Base-by-base conservation (phyloP, 1,140 invertebrate species). In the Habropoda laboriosa region DNA sequence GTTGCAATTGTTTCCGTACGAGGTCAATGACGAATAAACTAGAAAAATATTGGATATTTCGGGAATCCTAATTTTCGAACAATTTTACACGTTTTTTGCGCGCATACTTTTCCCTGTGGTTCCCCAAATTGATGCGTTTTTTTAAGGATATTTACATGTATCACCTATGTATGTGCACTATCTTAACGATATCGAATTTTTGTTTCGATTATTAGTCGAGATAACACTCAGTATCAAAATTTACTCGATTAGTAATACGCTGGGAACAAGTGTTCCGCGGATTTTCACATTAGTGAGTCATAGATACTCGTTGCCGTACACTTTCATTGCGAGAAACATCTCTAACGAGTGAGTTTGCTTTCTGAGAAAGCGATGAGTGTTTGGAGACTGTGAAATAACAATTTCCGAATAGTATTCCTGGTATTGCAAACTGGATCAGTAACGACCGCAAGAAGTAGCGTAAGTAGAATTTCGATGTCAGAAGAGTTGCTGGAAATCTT, bases 221-320 rank as follows among this genome's bases (percentile, higher is more conserved):
- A n/a, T n/a, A n/a, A n/a, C n/a, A n/a, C n/a, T n/a, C n/a, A n/a
- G n/a, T n/a, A n/a, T n/a, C n/a, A n/a, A n/a, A n/a, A n/a, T n/a
- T n/a, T n/a, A n/a, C n/a, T n/a, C n/a, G n/a, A n/a, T n/a, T n/a
- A n/a, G n/a, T n/a, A n/a, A n/a, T n/a, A n/a, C n/a, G n/a, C n/a
- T n/a, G n/a, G n/a, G n/a, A n/a, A 27, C 0, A 10, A 0, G 8
- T 27, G 53, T 16, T 27, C 1, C 3, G 12, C 18, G 57, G 12
- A 12, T n/a, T n/a, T n/a, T n/a, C n/a, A n/a, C 27, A 35, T 68
- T 68, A 68, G 35, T 68, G 66, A 68, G 6, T 68, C 66, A 68
- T 10, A 24, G 35, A 27, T 27, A 32, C 1, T 12, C 32, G 1
- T 24, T 51, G 8, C n/a, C 40, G 57, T 58, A 24, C n/a, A 12